Evolutionary conservation across 1,140 invertebrate species (phyloP).

Genomic region (Nomia melanderi): DNA sequence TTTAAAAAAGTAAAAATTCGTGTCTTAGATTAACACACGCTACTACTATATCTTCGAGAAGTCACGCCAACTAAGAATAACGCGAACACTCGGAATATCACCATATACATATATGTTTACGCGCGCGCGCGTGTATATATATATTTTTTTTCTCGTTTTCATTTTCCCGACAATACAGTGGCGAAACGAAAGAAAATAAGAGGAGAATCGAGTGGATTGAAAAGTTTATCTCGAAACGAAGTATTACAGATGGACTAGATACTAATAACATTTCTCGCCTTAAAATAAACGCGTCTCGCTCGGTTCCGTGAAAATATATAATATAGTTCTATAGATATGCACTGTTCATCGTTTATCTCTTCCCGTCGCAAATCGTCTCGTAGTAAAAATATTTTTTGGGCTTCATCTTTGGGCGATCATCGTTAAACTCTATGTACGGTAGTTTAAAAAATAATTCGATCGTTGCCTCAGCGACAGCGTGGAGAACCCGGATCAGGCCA

Average conservation of each 20-base stretch:
- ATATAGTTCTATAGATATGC: constrained; percentile 54
- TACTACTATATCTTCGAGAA: too few species aligned
- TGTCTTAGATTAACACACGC: too few species aligned
- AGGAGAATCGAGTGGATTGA: background rate
- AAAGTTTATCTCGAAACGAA: constrained; percentile 38
- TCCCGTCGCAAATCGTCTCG: constrained; percentile 31
- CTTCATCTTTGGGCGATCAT: constrained; percentile 73
- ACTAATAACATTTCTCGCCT: constrained; percentile 65
- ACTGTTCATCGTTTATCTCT: constrained; percentile 7
- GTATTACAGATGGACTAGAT: constrained; percentile 71
- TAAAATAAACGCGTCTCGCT: constrained; percentile 57
- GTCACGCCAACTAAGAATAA: too few species aligned
- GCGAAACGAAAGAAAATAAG: background rate
- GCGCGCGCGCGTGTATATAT: constrained; percentile 26
- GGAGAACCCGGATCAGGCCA: constrained; percentile 20
- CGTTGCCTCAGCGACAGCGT: constrained; percentile 27
- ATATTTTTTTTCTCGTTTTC: constrained; percentile 44
- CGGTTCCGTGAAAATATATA: constrained; percentile 52
- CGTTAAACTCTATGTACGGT: constrained; percentile 52
- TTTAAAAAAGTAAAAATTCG: too few species aligned
- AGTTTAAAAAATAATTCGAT: constrained; percentile 62
- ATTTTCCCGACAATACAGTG: constrained; percentile 13
- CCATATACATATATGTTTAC: constrained; percentile 39
- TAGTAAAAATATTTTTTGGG: constrained; percentile 78
- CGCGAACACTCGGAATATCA: too few species aligned